Evolutionary conservation across 2,797 vertebrate genomes (phyloP), one percentile per base, ranked within the genome.

Genomic region (Hylomyscus alleni): DNA sequence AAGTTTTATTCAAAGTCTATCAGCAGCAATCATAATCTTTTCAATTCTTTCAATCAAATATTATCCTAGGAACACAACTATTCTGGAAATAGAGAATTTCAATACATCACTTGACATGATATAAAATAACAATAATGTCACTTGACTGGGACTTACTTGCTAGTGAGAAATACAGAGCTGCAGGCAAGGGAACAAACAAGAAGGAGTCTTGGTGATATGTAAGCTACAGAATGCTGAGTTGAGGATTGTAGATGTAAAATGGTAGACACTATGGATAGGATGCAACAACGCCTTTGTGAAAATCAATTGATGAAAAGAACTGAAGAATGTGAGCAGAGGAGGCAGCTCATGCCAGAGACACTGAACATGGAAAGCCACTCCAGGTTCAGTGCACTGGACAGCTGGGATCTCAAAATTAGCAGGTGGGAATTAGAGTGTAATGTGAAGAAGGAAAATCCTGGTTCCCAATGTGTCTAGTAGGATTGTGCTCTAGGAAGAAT

Each of bases 1-100:
- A 69, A 91, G 60, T 7, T 72, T 75, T 93, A 80, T 92, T 76
- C 26, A 6, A 80, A 91, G 12, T 40, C 80, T 13, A 19, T 93
- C 40, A 73, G 4, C 65, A 95, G 75, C 0, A 78, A 31, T 37
- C 40, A 37, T 52, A 56, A 62, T n/a, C 72, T 91, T 58, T 81
- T 69, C 29, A 72, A 29, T 95, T 86, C 24, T 52, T 95, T 86
- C 76, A 75, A 75, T 92, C 67, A 87, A 69, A 67, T 85, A 92
- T 14, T 69, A 58, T n/a, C 86, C 89, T 47, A 9, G 40, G 6
- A 69, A 24, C 44, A 54, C 22, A 15, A 34, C 52, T 87, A 29
- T 87, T 78, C 19, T 60, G 50, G 44, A 19, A 40, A 54, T 26
- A 87, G 54, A 85, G 12, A 13, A 50, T 47, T 82, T 1, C 47